Percentiles rank a stretch among this genome's conserved stretches.
These are phyloP conservation scores for Agonopterix alstromeriana DNA, from an alignment of 2,888 invertebrate genomes.

Conservation along the genomic window DNA sequence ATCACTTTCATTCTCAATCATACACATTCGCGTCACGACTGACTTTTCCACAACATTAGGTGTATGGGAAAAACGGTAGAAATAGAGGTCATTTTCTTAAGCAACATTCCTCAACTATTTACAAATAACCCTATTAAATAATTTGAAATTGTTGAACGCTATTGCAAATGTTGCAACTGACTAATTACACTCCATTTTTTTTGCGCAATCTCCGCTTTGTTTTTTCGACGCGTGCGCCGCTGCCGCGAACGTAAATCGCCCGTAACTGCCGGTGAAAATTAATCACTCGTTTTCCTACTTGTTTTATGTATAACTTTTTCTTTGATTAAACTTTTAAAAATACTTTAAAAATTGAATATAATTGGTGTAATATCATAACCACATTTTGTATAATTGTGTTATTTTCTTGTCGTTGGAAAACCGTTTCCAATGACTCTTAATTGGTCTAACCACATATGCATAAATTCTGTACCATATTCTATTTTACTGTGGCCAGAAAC, in stretches of 20 bases:
- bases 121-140: slow-evolving; percentile 23
- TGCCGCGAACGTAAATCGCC: slow-evolving; percentile 30
- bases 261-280: slow-evolving; percentile 40
- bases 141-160: slow-evolving; percentile 20
- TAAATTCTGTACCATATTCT: too few relatives aligned
- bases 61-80: slow-evolving; percentile 1
- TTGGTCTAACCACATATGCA: too few relatives aligned
- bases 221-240: slow-evolving; percentile 19
- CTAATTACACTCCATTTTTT: slow-evolving; percentile 27
- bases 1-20: not conserved
- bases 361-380: too few relatives aligned
- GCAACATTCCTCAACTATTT: slow-evolving; percentile 11
- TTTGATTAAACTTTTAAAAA: too few relatives aligned
- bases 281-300: slow-evolving; percentile 36
- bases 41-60: not conserved
- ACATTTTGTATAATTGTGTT: too few relatives aligned
- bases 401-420: too few relatives aligned
- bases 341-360: too few relatives aligned
- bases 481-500: too few relatives aligned
- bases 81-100: slow-evolving; percentile 1
- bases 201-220: slow-evolving; percentile 39
- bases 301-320: slow-evolving; percentile 5
- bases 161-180: slow-evolving; percentile 24
- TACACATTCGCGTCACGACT: not conserved
- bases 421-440: too few relatives aligned